A percentile compares a stretch with the other conserved stretches of the same genome.
Evolutionary conservation across 2,113 vertebrate species (phyloP).

Genomic region (Eleginops maclovinus): DNA sequence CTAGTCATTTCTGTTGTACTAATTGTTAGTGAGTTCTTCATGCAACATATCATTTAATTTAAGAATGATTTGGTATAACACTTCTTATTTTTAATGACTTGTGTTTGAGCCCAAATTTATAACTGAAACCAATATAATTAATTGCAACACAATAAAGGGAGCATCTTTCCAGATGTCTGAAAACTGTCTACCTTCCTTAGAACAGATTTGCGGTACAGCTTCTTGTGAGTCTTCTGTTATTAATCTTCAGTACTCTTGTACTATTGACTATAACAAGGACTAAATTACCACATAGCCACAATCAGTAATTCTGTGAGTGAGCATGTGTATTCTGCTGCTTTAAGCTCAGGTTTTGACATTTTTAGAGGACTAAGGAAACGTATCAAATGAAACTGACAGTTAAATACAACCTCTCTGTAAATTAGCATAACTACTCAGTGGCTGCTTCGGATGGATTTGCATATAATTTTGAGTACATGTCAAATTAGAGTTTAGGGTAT

Average conservation of each 20-base stretch:
- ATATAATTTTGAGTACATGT: constrained; percentile 59
- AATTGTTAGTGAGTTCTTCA: not conserved
- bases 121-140: not conserved
- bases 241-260: not conserved
- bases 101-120: not conserved
- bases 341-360: constrained; percentile 28
- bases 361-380: constrained; percentile 31
- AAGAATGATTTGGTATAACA: not conserved
- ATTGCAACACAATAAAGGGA: not conserved
- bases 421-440: constrained; percentile 43
- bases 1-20: not conserved
- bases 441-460: constrained; percentile 59
- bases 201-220: not conserved
- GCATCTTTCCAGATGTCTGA: not conserved
- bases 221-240: not conserved
- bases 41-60: not conserved
- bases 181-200: constrained; percentile 2
- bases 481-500: constrained; percentile 60
- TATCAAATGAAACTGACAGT: constrained; percentile 59
- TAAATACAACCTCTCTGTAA: constrained; percentile 39
- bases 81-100: not conserved
- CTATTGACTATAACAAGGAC: not conserved
- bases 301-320: not conserved
- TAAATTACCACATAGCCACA: not conserved
- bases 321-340: not conserved